Evolutionary conservation across 1,140 invertebrate species (phyloP).

Genomic region (Lasioglossum baleicum): DNA sequence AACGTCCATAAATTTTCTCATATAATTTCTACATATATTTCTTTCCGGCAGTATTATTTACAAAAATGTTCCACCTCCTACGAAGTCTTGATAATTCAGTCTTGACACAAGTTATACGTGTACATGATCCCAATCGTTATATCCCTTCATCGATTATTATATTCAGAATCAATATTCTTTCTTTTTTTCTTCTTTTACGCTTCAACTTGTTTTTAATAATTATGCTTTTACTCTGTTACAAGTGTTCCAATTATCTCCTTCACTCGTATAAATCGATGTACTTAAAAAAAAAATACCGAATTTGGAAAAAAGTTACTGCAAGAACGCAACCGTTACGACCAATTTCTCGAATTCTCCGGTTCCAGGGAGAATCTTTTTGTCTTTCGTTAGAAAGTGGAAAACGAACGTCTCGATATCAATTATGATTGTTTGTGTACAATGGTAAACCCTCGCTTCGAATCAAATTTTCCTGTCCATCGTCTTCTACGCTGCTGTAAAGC

Average conservation of each 20-base stretch:
- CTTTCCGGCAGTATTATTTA: conserved; percentile 75
- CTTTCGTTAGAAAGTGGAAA: conserved; percentile 19
- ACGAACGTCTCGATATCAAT: conserved; percentile 11
- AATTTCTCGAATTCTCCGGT: no score
- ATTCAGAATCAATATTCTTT: conserved; percentile 56
- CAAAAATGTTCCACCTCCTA: conserved; percentile 75
- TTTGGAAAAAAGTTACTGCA: conserved; percentile 7
- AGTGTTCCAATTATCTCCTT: conserved; percentile 44
- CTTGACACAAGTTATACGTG: conserved; percentile 75
- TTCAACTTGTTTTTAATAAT: conserved; percentile 10
- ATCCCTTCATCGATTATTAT: conserved; percentile 53
- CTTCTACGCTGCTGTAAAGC: conserved; percentile 17
- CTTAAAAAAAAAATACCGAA: background rate
- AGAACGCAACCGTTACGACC: background rate
- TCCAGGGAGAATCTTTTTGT: background rate
- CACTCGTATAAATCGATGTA: conserved; percentile 8
- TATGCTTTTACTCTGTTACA: conserved; percentile 42
- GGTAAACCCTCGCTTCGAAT: conserved; percentile 3
- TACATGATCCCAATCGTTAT: conserved; percentile 66
- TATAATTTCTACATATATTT: conserved; percentile 73
- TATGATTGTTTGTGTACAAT: conserved; percentile 2
- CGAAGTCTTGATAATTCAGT: conserved; percentile 77
- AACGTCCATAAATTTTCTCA: conserved; percentile 55
- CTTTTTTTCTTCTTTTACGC: conserved; percentile 33
- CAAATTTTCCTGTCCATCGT: conserved; percentile 1